Base-by-base conservation (phyloP, 2,888 invertebrate species). In the Rhopalosiphum nymphaeae region DNA sequence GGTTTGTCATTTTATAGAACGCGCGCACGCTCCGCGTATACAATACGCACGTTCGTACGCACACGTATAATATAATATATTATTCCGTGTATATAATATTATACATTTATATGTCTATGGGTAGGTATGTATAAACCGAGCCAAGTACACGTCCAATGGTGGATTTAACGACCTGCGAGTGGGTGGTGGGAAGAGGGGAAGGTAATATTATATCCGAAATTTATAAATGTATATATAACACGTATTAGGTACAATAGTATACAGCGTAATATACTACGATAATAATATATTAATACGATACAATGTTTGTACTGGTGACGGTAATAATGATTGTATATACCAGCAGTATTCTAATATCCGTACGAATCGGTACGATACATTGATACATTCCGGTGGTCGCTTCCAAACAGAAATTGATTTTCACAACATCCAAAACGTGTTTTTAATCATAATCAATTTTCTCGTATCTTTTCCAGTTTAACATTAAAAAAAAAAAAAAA, bases 1-100 rank as follows among this genome's bases (percentile, higher is more conserved):
- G 78, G 78, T 78, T 91, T 84, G 91, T 91, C 91, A 53, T 91
- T 91, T 78, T 84, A 78, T 84, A 91, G 53, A 91, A 91, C 78
- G 0, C 78, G 53, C 36, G 46, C 90, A 67, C 90, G 67, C 90
- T 89, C 53, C 36, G 42, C 26, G 21, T 78, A n/a, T 44, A 57
- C 25, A 29, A 29, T 42, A 89, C 89, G 29, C 89, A 57, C 89
- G 56, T 57, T 26, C 56, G n/a, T 67, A 67, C 36, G 67, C n/a
- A 67, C 67, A 67, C 67, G 67, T 67, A 67, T n/a, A 67, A n/a
- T 16, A n/a, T 67, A 57, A 26, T 26, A 67, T 67, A 67, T n/a
- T n/a, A 16, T 67, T 16, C n/a, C n/a, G 10, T n/a, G 21, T 67
- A n/a, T 16, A 67, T 67, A 16, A 67, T 61, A 61, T 13, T 46